Evolutionary conservation across 2,888 invertebrate species (phyloP).

Genomic region (Melolontha melolontha): DNA sequence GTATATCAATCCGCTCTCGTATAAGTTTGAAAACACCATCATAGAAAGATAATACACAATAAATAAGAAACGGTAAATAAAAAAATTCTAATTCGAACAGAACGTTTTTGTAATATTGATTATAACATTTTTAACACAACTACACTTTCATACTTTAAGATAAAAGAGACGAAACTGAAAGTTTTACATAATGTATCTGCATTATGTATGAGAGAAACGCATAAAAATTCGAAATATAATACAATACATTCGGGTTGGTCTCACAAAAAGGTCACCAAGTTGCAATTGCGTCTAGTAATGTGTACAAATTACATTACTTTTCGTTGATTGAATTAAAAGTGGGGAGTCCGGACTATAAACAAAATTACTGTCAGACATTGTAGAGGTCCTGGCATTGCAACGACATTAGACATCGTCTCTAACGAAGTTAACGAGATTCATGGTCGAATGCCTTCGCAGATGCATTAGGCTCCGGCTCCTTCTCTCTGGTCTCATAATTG

Average conservation of each 20-base stretch:
- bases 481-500: constrained; percentile 43
- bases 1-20: too few species aligned
- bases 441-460: constrained; percentile 55
- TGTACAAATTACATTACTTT: constrained; percentile 51
- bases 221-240: constrained; percentile 31
- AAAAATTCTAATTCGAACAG: too few species aligned
- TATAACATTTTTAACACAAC: too few species aligned
- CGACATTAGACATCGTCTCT: constrained; percentile 58
- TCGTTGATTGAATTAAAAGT: constrained; percentile 59
- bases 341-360: constrained; percentile 58
- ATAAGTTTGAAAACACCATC: too few species aligned
- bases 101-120: too few species aligned
- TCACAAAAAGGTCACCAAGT: constrained; percentile 46
- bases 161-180: too few species aligned
- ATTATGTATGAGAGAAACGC: not conserved
- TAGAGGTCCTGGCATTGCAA: constrained; percentile 43
- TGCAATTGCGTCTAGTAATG: constrained; percentile 51
- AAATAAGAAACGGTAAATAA: too few species aligned
- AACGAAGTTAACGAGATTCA: constrained; percentile 53
- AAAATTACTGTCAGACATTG: constrained; percentile 64
- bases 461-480: constrained; percentile 36
- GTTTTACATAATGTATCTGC: too few species aligned
- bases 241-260: constrained; percentile 24
- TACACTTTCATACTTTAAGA: too few species aligned
- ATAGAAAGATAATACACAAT: too few species aligned